phyloP scores from a whole-genome alignment of 2,888 invertebrate species.

The Brachycybe producta region DNA sequence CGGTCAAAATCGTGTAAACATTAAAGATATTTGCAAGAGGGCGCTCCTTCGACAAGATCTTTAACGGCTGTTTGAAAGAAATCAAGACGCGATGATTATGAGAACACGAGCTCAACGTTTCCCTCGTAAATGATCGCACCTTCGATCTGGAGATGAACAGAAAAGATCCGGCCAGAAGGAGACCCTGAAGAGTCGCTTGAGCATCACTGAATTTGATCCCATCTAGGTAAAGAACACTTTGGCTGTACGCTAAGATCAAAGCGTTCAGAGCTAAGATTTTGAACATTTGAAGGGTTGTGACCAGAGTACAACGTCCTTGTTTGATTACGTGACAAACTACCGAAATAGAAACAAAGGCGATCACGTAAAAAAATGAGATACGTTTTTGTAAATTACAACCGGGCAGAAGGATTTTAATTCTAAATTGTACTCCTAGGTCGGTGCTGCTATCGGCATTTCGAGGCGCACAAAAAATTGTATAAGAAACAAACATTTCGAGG shows the following conservation, averaged over 20 bases:
- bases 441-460: too few species aligned
- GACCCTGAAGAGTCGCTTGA: constrained; percentile 93
- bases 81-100: constrained; percentile 7
- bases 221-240: constrained; percentile 93
- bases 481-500: constrained; percentile 2
- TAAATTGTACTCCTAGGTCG: too few species aligned
- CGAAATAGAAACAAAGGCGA: constrained; percentile 33
- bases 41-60: constrained; percentile 78
- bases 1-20: constrained; percentile 88
- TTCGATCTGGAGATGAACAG: constrained; percentile 96
- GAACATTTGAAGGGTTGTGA: constrained; percentile 99
- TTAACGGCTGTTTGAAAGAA: constrained; percentile 58
- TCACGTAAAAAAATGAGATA: constrained; percentile 4
- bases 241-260: constrained; percentile 92
- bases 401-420: background rate
- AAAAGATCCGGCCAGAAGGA: constrained; percentile 91
- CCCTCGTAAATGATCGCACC: constrained; percentile 43
- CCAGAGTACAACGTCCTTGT: constrained; percentile 96
- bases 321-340: constrained; percentile 99
- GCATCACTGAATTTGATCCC: constrained; percentile 96
- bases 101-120: background rate
- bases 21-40: constrained; percentile 98
- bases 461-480: constrained; percentile 4
- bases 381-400: background rate
- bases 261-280: constrained; percentile 98